Percentiles rank a stretch among this genome's conserved stretches.
phyloP scores from a whole-genome alignment of 2,113 vertebrate species.

The Nothoprocta pentlandii region DNA sequence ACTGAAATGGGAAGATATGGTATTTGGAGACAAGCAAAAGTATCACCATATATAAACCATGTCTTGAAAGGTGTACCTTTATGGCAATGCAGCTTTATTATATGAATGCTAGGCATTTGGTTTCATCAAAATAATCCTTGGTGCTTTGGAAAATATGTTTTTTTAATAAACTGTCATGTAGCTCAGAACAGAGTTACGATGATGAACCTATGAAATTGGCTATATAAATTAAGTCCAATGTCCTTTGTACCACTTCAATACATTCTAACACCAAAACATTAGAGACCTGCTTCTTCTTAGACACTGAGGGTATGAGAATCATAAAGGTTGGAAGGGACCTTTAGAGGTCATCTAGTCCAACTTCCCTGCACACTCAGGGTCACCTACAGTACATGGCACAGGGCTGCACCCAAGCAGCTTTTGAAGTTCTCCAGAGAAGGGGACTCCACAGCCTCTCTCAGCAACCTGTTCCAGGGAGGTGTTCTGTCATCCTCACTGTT shows the following conservation, averaged over 20 bases:
- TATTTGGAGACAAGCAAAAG: neutral
- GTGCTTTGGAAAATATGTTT: neutral
- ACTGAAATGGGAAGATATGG: neutral
- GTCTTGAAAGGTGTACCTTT: neutral
- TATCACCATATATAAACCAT: neutral
- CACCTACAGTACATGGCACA: too few species aligned
- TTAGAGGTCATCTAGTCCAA: too few species aligned
- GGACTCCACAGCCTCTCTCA: too few species aligned
- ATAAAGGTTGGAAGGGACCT: too few species aligned
- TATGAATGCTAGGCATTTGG: neutral
- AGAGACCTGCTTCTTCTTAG: neutral
- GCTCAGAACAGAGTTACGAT: neutral
- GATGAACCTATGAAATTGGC: neutral
- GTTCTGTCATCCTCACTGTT: too few species aligned
- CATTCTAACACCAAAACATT: neutral
- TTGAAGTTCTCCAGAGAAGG: too few species aligned
- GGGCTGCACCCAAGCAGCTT: too few species aligned
- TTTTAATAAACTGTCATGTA: neutral
- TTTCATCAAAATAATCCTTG: neutral
- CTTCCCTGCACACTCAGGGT: too few species aligned
- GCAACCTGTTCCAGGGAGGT: too few species aligned
- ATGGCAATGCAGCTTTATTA: neutral
- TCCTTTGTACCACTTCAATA: neutral
- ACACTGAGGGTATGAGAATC: neutral
- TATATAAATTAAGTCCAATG: neutral